These are phyloP conservation scores for Rotaria macrura DNA, from an alignment of 2,888 invertebrate genomes.

Conservation along the genomic window DNA sequence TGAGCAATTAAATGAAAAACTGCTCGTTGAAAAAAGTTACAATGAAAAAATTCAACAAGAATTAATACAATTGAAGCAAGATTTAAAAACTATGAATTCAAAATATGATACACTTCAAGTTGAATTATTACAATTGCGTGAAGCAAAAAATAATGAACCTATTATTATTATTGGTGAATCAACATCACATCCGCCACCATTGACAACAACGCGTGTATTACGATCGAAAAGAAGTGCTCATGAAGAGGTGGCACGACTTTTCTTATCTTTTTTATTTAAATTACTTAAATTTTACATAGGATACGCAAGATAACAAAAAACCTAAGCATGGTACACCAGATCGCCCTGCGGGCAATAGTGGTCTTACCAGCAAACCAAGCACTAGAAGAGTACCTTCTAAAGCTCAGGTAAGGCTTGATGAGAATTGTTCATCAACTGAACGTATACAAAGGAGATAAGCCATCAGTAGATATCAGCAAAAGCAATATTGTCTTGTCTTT, in stretches of 20 bases:
- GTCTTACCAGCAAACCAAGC: not conserved
- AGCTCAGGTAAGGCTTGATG: not conserved
- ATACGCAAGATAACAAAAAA: not conserved
- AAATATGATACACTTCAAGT: constrained; percentile 9
- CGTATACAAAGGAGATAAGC: no score
- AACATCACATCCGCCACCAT: not conserved
- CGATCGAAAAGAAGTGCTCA: not conserved
- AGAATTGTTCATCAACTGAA: no score
- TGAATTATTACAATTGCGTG: not conserved
- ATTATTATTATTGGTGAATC: not conserved
- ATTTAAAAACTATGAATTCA: not conserved
- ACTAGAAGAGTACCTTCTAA: not conserved
- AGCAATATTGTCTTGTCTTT: no score
- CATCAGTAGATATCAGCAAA: no score
- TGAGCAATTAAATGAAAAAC: not conserved
- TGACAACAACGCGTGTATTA: not conserved
- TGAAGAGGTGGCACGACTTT: not conserved
- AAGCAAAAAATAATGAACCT: not conserved
- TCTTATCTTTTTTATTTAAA: not conserved
- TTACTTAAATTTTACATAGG: not conserved
- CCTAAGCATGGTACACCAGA: not conserved
- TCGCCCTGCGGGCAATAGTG: not conserved
- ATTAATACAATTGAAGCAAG: not conserved
- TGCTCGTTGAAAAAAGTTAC: not conserved
- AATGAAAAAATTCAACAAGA: not conserved